phyloP scores from a whole-genome alignment of 1,140 invertebrate species.

The Drosophila prosaltans region DNA sequence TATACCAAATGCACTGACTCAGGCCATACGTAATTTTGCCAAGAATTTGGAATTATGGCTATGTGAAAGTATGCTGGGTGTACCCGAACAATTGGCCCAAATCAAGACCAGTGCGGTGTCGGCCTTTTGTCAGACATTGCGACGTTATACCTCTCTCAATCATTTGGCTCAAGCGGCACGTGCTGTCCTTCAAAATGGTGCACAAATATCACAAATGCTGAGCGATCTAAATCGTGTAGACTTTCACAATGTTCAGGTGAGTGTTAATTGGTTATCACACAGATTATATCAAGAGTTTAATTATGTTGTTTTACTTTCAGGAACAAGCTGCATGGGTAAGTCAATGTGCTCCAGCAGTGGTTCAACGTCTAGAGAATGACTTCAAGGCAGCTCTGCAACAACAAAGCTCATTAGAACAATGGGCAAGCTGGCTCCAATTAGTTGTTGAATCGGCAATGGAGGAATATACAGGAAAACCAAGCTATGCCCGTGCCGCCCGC shows the following conservation, averaged over 20 bases:
- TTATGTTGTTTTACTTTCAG: slow-evolving; percentile 32
- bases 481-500: slow-evolving; percentile 94
- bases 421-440: slow-evolving; percentile 98
- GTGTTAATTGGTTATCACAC: neutral
- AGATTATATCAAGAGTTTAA: neutral
- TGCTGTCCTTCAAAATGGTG: slow-evolving; percentile 97
- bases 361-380: slow-evolving; percentile 94
- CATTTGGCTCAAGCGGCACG: slow-evolving; percentile 97
- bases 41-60: slow-evolving; percentile 95
- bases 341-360: slow-evolving; percentile 94
- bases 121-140: slow-evolving; percentile 96
- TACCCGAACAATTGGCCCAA: slow-evolving; percentile 92
- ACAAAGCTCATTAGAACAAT: slow-evolving; percentile 97
- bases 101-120: slow-evolving; percentile 94
- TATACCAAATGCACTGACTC: slow-evolving; percentile 96
- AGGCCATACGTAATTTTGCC: slow-evolving; percentile 96
- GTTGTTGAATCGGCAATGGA: slow-evolving; percentile 95
- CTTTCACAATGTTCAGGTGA: slow-evolving; percentile 97
- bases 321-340: slow-evolving; percentile 98
- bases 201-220: slow-evolving; percentile 98
- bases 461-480: slow-evolving; percentile 92
- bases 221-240: slow-evolving; percentile 98
- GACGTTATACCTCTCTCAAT: slow-evolving; percentile 98
- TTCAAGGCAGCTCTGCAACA: slow-evolving; percentile 97
- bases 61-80: slow-evolving; percentile 92